Evolutionary conservation across 92 coral and sea anemone genomes (phyloP).

Genomic region (Metridium senile): DNA sequence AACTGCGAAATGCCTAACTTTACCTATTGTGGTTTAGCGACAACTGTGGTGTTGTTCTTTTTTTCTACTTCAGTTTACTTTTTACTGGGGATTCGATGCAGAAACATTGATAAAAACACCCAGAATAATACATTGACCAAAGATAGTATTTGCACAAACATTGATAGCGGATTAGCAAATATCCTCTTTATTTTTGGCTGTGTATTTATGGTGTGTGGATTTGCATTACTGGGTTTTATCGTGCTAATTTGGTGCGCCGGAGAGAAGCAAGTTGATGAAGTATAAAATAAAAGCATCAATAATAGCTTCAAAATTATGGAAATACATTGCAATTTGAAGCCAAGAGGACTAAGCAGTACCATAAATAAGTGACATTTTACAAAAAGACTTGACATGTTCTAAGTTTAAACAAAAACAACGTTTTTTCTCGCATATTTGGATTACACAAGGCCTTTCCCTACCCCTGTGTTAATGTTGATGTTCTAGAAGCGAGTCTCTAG

Average conservation of each 20-base stretch:
- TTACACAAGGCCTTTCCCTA: too few species aligned
- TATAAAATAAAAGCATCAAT: neutral
- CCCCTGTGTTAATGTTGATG: too few species aligned
- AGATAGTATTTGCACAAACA: neutral
- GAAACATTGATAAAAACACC: neutral
- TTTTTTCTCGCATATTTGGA: too few species aligned
- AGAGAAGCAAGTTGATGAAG: neutral
- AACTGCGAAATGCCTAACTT: neutral
- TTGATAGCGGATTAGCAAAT: neutral
- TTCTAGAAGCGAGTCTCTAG: too few species aligned
- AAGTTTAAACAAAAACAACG: too few species aligned
- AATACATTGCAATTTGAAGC: too few species aligned
- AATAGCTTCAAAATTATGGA: neutral
- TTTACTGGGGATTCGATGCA: neutral
- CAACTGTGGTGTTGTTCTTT: neutral
- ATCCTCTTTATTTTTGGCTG: neutral
- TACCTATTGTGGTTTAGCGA: constrained; percentile 2
- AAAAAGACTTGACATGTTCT: too few species aligned
- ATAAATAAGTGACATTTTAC: too few species aligned
- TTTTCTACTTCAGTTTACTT: neutral
- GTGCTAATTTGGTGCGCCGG: neutral
- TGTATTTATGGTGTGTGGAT: neutral
- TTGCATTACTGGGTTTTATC: neutral
- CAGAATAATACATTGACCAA: neutral
- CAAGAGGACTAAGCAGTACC: too few species aligned